phyloP scores from a whole-genome alignment of 2,888 invertebrate genomes.

The Drosophila aldrichi region DNA sequence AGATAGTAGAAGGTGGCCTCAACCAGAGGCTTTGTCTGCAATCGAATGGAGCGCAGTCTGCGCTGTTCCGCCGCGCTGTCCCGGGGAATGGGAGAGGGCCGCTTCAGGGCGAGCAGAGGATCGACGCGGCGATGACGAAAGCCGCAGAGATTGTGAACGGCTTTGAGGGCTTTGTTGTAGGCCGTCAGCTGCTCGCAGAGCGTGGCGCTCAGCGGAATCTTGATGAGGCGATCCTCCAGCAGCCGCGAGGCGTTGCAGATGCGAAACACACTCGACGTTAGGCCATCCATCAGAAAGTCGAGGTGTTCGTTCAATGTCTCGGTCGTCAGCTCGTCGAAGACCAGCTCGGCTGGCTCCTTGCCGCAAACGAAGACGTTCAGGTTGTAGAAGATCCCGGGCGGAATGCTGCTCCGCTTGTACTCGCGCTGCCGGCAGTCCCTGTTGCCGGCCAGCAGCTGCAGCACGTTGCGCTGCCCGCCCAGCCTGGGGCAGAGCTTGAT shows the following conservation, averaged over 20 bases:
- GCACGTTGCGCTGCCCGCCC: not conserved
- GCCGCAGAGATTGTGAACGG: not conserved
- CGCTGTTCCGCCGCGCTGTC: not conserved
- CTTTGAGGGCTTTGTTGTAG: slow-evolving; percentile 13
- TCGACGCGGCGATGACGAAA: not conserved
- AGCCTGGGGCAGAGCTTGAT: slow-evolving; percentile 2
- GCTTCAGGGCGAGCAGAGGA: not conserved
- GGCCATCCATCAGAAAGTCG: slow-evolving; percentile 22
- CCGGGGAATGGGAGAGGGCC: not conserved
- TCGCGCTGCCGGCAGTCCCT: not conserved
- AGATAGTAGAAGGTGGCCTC: not conserved
- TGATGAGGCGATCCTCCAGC: slow-evolving; percentile 1
- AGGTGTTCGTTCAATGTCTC: slow-evolving; percentile 1
- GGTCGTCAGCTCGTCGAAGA: slow-evolving; percentile 13
- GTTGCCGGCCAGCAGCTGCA: not conserved
- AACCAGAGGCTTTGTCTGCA: slow-evolving; percentile 10
- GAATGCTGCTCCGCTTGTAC: not conserved
- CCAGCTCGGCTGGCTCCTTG: not conserved
- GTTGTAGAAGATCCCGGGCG: slow-evolving; percentile 3
- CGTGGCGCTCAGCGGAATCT: not conserved
- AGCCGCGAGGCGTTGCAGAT: slow-evolving; percentile 26
- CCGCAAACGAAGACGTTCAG: slow-evolving; percentile 8
- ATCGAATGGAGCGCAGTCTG: not conserved
- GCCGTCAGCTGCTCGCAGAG: not conserved
- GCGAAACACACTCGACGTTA: slow-evolving; percentile 20